phyloP scores from a whole-genome alignment of 2,113 vertebrate genomes.

The Lepus europaeus region DNA sequence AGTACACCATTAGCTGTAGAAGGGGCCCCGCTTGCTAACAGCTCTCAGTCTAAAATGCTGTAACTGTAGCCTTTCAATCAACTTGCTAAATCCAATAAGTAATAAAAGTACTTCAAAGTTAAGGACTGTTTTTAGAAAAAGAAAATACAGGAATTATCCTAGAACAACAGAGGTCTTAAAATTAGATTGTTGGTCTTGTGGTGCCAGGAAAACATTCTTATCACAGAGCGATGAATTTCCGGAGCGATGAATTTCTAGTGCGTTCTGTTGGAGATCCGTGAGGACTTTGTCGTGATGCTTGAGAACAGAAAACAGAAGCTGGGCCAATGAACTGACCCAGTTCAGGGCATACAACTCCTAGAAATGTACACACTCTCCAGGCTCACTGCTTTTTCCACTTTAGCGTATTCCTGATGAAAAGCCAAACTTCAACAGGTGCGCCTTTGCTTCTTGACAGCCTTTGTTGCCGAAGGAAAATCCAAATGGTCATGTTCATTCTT shows the following conservation, averaged over 20 bases:
- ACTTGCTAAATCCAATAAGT: constrained; percentile 43
- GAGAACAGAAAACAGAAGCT: background rate
- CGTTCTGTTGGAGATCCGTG: background rate
- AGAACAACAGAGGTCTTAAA: background rate
- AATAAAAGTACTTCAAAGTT: constrained; percentile 8
- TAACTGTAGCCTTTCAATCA: background rate
- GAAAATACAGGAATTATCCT: background rate
- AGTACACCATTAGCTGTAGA: background rate
- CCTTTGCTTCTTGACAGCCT: background rate
- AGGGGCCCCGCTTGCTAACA: background rate
- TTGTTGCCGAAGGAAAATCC: constrained; percentile 21
- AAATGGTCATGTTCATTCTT: background rate
- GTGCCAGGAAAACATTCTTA: background rate
- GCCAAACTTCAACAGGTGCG: background rate
- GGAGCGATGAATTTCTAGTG: background rate
- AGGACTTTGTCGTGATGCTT: background rate
- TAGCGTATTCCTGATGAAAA: background rate
- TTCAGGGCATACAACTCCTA: background rate
- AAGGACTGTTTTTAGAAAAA: background rate
- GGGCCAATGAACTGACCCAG: background rate
- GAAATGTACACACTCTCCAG: background rate
- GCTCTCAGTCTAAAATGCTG: background rate
- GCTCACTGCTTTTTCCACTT: background rate
- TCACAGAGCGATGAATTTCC: background rate
- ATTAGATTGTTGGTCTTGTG: background rate